Base-by-base conservation (phyloP, 2,797 vertebrate species). In the Sebastolobus alascanus region DNA sequence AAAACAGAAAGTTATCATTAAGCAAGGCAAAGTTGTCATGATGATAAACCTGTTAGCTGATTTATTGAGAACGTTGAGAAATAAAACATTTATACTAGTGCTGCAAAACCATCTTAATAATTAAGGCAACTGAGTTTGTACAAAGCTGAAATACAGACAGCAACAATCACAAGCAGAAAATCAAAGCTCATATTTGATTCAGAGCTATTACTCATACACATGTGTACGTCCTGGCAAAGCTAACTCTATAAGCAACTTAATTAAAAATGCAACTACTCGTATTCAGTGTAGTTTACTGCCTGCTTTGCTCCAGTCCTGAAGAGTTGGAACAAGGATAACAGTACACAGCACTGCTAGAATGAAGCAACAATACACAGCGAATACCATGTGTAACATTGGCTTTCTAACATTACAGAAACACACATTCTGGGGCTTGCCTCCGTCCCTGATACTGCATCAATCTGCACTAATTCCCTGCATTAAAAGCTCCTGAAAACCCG, bases 91-190 rank as follows among this genome's bases (percentile, higher is more conserved):
- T 69, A 84, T 37, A 73, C 10, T 6, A 11, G 79, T 90, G 84
- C 87, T 90, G 87, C 92, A 93, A 91, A 91, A 86, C 86, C 87
- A 84, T 87, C 84, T 18, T 78, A 7, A 75, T 56, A 56, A 74
- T 86, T 58, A 90, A 92, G 89, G 91, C 89, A 79, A 78, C 9
- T 63, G 8, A 81, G n/a, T 81, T 84, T 60, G 12, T 73, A 88
- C 74, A 87, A 86, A 90, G 85, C 84, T 66, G 82, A 87, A 77
- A 79, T 75, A 84, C 69, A 73, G 13, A 86, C 60, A 56, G 80
- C 60, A 86, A 77, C 52, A 83, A 84, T 79, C 70, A 87, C 61
- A 89, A 82, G 74, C 61, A 76, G 80, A 54, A 54, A 83, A 84
- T 70, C 68, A 79, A 72, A 86, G 59, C 80, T 65, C 22, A 80